Percentiles rank a stretch among this genome's conserved stretches.
Conservation (phyloP, 2,888 invertebrate genomes). For the Junonia oenone region DNA sequence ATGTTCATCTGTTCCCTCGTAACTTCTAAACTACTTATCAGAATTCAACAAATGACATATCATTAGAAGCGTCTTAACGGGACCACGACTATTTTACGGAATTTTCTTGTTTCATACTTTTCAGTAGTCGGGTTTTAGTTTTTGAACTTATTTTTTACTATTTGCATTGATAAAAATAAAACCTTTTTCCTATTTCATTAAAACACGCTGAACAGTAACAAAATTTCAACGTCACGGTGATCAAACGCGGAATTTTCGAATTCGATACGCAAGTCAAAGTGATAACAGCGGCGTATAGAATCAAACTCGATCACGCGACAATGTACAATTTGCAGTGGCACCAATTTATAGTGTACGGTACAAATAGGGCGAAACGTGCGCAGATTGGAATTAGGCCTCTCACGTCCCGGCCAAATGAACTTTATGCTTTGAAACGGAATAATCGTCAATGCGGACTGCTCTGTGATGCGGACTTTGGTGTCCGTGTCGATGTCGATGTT, state of each 20-base stretch:
- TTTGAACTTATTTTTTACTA: too few species aligned
- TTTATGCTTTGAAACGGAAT: slow-evolving; percentile 37
- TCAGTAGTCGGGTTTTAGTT: too few species aligned
- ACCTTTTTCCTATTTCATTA: too few species aligned
- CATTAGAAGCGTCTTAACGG: too few species aligned
- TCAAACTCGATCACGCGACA: slow-evolving; percentile 23
- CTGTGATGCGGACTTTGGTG: slow-evolving; percentile 14
- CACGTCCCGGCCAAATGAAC: slow-evolving; percentile 36
- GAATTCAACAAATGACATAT: too few species aligned
- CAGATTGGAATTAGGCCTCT: slow-evolving; percentile 36
- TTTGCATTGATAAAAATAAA: too few species aligned
- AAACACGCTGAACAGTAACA: neutral
- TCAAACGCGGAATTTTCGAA: too few species aligned
- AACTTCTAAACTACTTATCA: too few species aligned
- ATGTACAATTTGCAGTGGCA: slow-evolving; percentile 25
- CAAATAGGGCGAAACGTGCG: slow-evolving; percentile 35
- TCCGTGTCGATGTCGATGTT: neutral
- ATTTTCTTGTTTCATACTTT: too few species aligned
- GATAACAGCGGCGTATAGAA: neutral
- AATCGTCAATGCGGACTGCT: slow-evolving; percentile 29
- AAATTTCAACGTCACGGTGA: neutral
- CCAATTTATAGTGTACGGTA: slow-evolving; percentile 33
- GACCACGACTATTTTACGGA: too few species aligned
- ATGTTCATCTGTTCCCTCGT: too few species aligned
- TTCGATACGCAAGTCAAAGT: neutral